phyloP scores from a whole-genome alignment of 2,888 invertebrate genomes.

The Cephus nigrinus region DNA sequence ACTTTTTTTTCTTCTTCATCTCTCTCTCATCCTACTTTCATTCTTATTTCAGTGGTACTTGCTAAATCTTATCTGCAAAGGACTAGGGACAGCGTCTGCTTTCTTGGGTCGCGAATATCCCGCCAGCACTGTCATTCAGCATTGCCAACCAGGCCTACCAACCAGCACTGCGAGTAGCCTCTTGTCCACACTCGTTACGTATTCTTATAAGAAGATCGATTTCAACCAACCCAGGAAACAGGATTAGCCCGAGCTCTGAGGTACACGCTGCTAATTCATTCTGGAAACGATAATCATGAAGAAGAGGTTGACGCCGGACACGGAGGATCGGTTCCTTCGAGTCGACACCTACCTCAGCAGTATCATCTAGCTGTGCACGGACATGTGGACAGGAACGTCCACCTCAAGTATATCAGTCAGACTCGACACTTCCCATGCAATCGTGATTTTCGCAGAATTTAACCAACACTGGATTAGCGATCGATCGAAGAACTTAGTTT shows the following conservation, averaged over 20 bases:
- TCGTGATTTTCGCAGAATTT: not conserved
- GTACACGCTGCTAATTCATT: not conserved
- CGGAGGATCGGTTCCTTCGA: not conserved
- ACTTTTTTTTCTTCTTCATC: conserved; percentile 11
- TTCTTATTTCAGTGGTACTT: not conserved
- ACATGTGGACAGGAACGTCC: not conserved
- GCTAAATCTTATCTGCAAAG: not conserved
- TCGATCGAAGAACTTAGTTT: not conserved
- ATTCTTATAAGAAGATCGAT: not conserved
- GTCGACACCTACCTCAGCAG: not conserved
- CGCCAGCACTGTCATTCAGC: not conserved
- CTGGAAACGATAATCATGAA: not conserved
- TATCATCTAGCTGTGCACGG: not conserved
- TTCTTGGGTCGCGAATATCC: not conserved
- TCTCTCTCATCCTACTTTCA: not conserved
- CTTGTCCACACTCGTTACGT: not conserved
- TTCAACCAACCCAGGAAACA: not conserved
- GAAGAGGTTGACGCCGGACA: not conserved
- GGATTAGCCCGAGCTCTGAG: not conserved
- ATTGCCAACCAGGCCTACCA: not conserved
- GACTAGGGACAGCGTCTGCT: not conserved
- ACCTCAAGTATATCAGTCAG: not conserved
- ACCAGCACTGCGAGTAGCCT: not conserved
- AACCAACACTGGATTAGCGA: not conserved
- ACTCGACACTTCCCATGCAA: not conserved